phyloP scores from a whole-genome alignment of 2,113 vertebrate genomes.

The Lipotes vexillifer region DNA sequence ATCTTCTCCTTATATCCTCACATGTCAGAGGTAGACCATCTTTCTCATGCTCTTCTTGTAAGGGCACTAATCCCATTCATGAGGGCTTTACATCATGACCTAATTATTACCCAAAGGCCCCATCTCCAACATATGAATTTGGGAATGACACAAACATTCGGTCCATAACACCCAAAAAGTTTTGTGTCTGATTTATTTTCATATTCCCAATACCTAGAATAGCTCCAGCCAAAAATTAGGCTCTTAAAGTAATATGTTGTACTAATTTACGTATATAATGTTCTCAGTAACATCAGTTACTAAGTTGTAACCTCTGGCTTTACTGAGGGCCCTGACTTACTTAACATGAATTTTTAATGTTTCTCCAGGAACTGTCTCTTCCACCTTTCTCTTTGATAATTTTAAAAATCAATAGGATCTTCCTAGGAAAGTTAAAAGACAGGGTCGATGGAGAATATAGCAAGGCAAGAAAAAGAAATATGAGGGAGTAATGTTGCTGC shows the following conservation, averaged over 20 bases:
- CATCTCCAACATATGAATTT: neutral
- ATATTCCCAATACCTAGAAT: neutral
- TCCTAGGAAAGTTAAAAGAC: neutral
- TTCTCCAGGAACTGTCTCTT: neutral
- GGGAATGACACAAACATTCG: neutral
- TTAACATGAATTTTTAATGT: neutral
- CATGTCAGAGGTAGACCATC: neutral
- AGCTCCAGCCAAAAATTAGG: neutral
- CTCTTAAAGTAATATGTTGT: neutral
- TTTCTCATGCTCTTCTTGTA: neutral
- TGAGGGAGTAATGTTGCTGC: conserved; percentile 52
- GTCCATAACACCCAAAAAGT: neutral
- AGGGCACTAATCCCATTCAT: neutral
- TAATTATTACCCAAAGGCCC: neutral
- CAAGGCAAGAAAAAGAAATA: conserved; percentile 58
- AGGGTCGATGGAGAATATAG: conserved; percentile 40
- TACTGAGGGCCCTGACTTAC: neutral
- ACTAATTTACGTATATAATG: neutral
- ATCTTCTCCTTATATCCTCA: neutral
- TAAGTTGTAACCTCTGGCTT: neutral
- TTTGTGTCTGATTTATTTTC: neutral
- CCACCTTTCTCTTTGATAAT: neutral
- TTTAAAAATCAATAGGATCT: neutral
- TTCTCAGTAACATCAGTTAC: neutral
- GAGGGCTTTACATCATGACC: neutral